Evolutionary conservation across 1,140 invertebrate species (phyloP).

Genomic region (Neuroterus valhalla): DNA sequence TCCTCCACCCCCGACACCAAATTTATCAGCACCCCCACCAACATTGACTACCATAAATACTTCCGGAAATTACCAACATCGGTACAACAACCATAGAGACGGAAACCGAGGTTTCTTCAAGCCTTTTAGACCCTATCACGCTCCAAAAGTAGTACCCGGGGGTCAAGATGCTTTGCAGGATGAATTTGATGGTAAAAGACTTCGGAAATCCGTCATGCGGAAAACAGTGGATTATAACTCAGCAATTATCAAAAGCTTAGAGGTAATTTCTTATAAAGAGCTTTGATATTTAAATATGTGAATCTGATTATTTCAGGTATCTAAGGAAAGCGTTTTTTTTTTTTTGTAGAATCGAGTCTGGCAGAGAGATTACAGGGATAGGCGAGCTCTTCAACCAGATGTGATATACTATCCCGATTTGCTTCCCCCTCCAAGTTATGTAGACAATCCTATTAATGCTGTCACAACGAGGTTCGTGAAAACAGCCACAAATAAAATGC

Average conservation of each 20-base stretch:
- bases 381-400: conserved; percentile 92
- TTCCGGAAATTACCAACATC: conserved; percentile 66
- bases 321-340: conserved; percentile 35
- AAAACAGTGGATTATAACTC: conserved; percentile 99
- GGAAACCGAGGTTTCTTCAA: conserved; percentile 70
- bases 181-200: conserved; percentile 96
- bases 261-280: conserved; percentile 76
- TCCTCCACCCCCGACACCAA: conserved; percentile 69
- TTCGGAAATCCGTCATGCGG: conserved; percentile 96
- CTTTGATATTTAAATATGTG: neutral
- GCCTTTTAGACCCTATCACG: conserved; percentile 73
- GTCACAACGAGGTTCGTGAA: conserved; percentile 98
- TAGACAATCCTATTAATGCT: conserved; percentile 97
- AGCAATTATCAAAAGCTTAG: conserved; percentile 93
- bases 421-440: conserved; percentile 90
- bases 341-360: conserved; percentile 88
- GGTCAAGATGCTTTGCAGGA: conserved; percentile 76
- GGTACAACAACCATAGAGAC: conserved; percentile 69
- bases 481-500: conserved; percentile 99
- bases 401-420: conserved; percentile 91
- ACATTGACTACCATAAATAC: conserved; percentile 72
- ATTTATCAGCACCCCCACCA: conserved; percentile 71
- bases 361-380: conserved; percentile 93
- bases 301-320: neutral
- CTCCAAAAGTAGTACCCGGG: conserved; percentile 70